Base-by-base conservation (phyloP, 1,140 invertebrate species). In the Scaptodrosophila lebanonensis region DNA sequence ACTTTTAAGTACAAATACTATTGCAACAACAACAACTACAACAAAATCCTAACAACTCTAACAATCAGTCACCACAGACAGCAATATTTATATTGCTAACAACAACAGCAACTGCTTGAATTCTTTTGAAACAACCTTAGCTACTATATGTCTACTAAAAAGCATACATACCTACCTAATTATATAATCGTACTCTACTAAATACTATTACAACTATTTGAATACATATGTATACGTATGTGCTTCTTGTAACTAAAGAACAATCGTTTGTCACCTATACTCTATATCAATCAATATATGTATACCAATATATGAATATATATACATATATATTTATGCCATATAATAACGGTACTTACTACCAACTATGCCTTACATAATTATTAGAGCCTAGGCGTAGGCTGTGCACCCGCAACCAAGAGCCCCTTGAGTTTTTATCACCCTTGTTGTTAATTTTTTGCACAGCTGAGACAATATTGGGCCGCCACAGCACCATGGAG, bases 391-490 rank as follows among this genome's bases (percentile, higher is more conserved):
- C n/a, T 65, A 72, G 51, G 63, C 60, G 69, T 33, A 47, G 52
- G 72, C 66, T 52, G 63, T 8, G 52, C 68, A 32, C 60, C 22
- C 51, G 50, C 29, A 51, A 35, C 22, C 30, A 36, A 35, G 57
- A 61, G 44, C 65, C 69, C 65, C 30, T 32, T 48, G 61, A 67
- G 69, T 65, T 77, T n/a, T 83, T 83, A 83, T 83, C 71, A 58
- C 61, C 59, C 15, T 77, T 48, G 64, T 47, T 75, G 68, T 59
- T 71, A 76, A 57, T 84, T 77, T 68, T 65, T 82, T 64, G 36
- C 45, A 57, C 90, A 95, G 93, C 91, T 75, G 94, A 96, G 87
- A 91, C 93, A 3, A 91, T 91, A 71, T 88, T 95, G 84, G 93
- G 92, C 11, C 93, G 93, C 76, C 90, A 92, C 48, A 92, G 91